Evolutionary conservation across 1,140 invertebrate genomes (phyloP).

Genomic region (Adelges cooleyi): DNA sequence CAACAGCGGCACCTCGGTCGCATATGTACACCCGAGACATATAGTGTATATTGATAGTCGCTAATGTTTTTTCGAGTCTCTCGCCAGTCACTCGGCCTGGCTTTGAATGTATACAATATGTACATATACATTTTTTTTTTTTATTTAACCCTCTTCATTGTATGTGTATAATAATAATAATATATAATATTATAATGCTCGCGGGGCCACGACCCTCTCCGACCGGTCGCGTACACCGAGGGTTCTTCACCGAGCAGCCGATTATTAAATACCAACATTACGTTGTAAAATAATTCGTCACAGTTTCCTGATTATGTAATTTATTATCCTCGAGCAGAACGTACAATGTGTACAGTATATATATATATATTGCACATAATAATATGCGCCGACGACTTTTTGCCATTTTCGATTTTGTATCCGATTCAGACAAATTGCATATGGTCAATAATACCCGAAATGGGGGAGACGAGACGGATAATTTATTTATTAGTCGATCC

Average conservation of each 20-base stretch:
- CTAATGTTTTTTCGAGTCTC: constrained; percentile 23
- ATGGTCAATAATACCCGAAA: neutral
- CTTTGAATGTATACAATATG: constrained; percentile 16
- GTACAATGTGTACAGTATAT: no score
- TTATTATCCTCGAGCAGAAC: constrained; percentile 7
- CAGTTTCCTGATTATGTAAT: constrained; percentile 27
- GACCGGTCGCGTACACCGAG: no score
- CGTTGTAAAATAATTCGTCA: constrained; percentile 28
- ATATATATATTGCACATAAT: no score
- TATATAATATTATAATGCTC: no score
- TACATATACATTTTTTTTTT: no score
- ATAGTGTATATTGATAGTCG: constrained; percentile 2
- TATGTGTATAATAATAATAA: constrained; percentile 12
- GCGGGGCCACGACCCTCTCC: no score
- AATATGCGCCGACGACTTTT: neutral
- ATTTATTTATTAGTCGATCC: neutral
- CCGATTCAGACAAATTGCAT: constrained; percentile 18
- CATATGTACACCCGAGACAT: neutral
- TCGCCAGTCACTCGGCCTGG: neutral
- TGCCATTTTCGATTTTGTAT: constrained; percentile 2
- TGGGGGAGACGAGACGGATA: no score
- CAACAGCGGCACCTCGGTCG: neutral
- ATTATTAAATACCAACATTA: constrained; percentile 28
- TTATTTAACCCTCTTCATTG: constrained; percentile 26
- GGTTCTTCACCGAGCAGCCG: neutral